These are phyloP conservation scores for Cardiocondyla obscurior DNA, from an alignment of 1,140 invertebrate species.

Conservation along the genomic window DNA sequence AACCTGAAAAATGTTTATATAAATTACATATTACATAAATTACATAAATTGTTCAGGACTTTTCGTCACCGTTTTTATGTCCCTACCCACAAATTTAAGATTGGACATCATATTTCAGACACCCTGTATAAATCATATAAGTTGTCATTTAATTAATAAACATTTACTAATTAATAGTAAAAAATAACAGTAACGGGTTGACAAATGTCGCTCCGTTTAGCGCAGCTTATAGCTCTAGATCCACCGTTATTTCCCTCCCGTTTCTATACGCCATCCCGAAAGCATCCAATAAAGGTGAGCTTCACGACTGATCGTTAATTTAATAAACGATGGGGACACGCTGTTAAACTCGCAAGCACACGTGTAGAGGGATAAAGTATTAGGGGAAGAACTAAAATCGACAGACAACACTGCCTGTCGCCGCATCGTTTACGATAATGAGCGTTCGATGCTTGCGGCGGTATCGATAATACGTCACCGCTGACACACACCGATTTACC, in stretches of 20 bases:
- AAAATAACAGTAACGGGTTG: not conserved
- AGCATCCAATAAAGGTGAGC: slow-evolving; percentile 79
- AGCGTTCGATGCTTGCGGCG: slow-evolving; percentile 36
- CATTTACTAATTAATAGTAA: not conserved
- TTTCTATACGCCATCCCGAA: slow-evolving; percentile 54
- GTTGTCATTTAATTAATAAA: no score
- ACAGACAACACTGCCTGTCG: slow-evolving; percentile 56
- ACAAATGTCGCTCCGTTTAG: not conserved
- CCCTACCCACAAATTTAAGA: no score
- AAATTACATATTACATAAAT: no score
- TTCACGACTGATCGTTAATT: slow-evolving; percentile 80
- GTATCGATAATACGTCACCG: slow-evolving; percentile 44
- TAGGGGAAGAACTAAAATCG: slow-evolving; percentile 64
- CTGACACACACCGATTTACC: slow-evolving; percentile 6
- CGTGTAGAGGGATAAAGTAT: slow-evolving; percentile 62
- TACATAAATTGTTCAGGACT: no score
- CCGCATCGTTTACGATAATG: slow-evolving; percentile 49
- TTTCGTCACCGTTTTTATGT: no score
- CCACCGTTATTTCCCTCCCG: not conserved
- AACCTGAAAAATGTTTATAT: no score
- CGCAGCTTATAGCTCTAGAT: not conserved
- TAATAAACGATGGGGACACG: slow-evolving; percentile 79
- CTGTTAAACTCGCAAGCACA: slow-evolving; percentile 71
- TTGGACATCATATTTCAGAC: no score
- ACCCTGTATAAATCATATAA: no score